Evolutionary conservation across 1,140 invertebrate genomes (phyloP).

Genomic region (Oedothorax gibbosus): DNA sequence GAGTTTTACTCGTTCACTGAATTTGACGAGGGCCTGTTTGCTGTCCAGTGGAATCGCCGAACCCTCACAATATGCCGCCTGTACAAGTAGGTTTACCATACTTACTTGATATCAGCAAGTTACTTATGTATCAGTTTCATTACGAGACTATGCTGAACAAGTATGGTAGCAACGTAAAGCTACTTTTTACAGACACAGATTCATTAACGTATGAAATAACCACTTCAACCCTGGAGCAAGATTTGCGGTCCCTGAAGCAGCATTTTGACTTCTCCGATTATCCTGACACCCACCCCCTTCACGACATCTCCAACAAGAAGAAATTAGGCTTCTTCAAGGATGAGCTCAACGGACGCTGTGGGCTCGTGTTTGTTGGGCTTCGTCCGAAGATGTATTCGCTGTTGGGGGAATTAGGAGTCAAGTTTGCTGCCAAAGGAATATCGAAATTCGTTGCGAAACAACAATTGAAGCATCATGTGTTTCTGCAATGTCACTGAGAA

Average conservation of each 20-base stretch:
- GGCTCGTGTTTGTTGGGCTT: constrained; percentile 27
- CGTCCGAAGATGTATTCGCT: constrained; percentile 35
- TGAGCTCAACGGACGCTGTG: neutral
- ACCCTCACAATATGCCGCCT: neutral
- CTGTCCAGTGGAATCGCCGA: neutral
- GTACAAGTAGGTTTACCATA: neutral
- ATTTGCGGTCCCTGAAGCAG: neutral
- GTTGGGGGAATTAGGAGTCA: neutral
- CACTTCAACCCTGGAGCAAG: neutral
- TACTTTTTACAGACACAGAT: constrained; percentile 33
- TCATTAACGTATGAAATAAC: constrained; percentile 10
- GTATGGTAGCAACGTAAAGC: neutral
- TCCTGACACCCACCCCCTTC: constrained; percentile 11
- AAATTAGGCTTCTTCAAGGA: constrained; percentile 38
- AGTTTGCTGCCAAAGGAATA: constrained; percentile 32
- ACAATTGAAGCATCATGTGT: constrained; percentile 6
- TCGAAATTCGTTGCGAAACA: neutral
- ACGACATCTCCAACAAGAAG: constrained; percentile 14
- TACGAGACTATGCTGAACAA: constrained; percentile 59
- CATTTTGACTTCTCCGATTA: constrained; percentile 42
- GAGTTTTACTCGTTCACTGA: neutral
- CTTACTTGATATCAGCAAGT: constrained; percentile 37
- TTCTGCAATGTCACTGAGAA: constrained; percentile 2
- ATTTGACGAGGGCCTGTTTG: constrained; percentile 10
- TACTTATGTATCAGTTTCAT: constrained; percentile 60